These are phyloP conservation scores for Pelochelys cantorii DNA, from an alignment of 2,797 vertebrate species.

Conservation along the genomic window DNA sequence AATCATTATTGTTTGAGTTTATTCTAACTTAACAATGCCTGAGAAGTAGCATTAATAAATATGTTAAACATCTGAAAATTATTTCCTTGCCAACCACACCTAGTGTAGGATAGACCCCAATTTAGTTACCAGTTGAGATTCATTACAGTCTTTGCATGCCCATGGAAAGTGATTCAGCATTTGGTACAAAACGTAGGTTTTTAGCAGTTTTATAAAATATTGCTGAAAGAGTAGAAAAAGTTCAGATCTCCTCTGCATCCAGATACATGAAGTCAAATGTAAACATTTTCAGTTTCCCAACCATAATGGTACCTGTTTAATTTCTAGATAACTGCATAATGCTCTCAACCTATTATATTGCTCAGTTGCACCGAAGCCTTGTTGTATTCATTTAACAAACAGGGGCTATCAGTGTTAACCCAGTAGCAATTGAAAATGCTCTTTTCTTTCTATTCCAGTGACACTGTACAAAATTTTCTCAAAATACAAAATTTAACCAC, in stretches of 20 bases:
- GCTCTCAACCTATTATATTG: background rate
- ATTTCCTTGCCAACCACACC: background rate
- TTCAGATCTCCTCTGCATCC: background rate
- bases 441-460: background rate
- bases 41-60: background rate
- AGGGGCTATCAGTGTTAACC: background rate
- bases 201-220: background rate
- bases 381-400: background rate
- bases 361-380: background rate
- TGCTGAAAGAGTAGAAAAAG: background rate
- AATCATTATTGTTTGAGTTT: background rate
- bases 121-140: background rate
- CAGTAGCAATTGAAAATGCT: background rate
- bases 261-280: background rate
- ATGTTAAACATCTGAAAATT: background rate
- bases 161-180: background rate
- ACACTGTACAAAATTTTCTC: background rate
- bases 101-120: background rate
- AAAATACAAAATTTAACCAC: background rate
- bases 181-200: background rate
- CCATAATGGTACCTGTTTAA: background rate
- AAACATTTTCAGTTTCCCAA: background rate
- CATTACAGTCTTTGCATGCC: background rate
- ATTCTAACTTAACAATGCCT: background rate
- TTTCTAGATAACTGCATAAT: background rate